Evolutionary conservation across 2,113 vertebrate species (phyloP), one percentile per base, ranked within the genome.

Genomic region (Emydura subglobosa): DNA sequence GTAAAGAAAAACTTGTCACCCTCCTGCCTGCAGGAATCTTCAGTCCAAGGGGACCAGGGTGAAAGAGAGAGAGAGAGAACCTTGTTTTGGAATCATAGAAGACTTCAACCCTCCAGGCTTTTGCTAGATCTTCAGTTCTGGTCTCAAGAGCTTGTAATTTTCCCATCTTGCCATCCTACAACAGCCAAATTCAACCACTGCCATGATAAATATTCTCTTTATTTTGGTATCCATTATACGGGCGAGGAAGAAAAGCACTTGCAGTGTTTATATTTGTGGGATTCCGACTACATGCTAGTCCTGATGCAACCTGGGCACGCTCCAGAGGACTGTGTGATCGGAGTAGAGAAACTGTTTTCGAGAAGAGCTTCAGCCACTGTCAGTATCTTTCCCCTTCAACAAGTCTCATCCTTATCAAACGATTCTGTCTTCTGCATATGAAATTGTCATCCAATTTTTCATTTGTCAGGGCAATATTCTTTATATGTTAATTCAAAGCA

Each of bases 391-490:
- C 42, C 4, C 27, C 11, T 86, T 94, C 94, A 83, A 61, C 68
- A 57, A 34, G 79, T 89, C 34, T 91, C 59, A n/a, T 82, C 19
- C 95, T 86, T 31, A 59, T 85, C 34, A 79, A 72, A 49, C 82
- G 59, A 88, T 93, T 89, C 81, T 86, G 53, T 79, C 85, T 81
- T 5, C 87, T 93, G 12, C 80, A 79, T 94, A 47, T 90, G 53
- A 51, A 83, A 44, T 29, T 13, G 21, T 54, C 83, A 19, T 91
- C 80, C 72, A 59, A 85, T 92, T 88, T 96, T 95, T 95, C 5
- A 27, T 95, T 95, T 92, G 83, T 81, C 55, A 22, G 16, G 53
- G 27, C 93, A 95, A 91, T 31, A 14, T 85, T 96, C 93, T 86
- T 86, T 76, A 85, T 93, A 87, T 42, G 79, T 47, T 93, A 93